Percentiles rank a stretch among this genome's conserved stretches.
Conservation (phyloP, 2,888 invertebrate genomes). For the Melinaea marsaeus region DNA sequence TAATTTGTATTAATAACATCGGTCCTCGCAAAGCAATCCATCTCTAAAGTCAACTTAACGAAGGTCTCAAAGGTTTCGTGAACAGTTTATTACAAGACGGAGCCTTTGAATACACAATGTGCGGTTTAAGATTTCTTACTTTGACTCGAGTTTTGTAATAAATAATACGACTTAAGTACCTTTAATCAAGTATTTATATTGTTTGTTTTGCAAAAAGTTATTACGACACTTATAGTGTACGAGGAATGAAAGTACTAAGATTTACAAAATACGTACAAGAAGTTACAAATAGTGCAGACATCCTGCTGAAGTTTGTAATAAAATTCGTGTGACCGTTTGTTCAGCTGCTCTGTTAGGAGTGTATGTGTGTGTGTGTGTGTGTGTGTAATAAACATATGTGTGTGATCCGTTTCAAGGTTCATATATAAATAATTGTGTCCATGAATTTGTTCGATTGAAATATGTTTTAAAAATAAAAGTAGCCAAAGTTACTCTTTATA, state of each 20-base stretch:
- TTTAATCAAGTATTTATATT: conserved; percentile 4
- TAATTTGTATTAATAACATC: not conserved
- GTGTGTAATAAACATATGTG: not conserved
- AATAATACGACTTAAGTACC: not conserved
- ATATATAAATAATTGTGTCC: too few relatives aligned
- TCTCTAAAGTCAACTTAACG: conserved; percentile 16
- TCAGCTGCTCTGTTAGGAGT: conserved; percentile 14
- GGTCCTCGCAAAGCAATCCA: conserved; percentile 17
- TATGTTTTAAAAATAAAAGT: too few relatives aligned
- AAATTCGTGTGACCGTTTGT: conserved; percentile 14
- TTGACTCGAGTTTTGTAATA: too few relatives aligned
- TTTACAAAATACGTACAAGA: too few relatives aligned
- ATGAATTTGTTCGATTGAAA: too few relatives aligned
- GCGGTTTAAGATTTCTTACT: conserved; percentile 5
- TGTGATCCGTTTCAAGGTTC: too few relatives aligned
- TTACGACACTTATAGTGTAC: too few relatives aligned
- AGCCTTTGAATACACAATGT: conserved; percentile 27
- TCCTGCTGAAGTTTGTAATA: conserved; percentile 17
- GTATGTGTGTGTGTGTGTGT: not conserved
- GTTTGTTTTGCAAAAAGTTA: too few relatives aligned
- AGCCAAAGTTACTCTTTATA: too few relatives aligned
- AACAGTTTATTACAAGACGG: conserved; percentile 21
- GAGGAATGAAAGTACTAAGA: too few relatives aligned
- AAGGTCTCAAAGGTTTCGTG: conserved; percentile 22
- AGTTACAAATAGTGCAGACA: too few relatives aligned